These are phyloP conservation scores for Cheilinus undulatus DNA, from an alignment of 2,113 vertebrate genomes.

Conservation along the genomic window DNA sequence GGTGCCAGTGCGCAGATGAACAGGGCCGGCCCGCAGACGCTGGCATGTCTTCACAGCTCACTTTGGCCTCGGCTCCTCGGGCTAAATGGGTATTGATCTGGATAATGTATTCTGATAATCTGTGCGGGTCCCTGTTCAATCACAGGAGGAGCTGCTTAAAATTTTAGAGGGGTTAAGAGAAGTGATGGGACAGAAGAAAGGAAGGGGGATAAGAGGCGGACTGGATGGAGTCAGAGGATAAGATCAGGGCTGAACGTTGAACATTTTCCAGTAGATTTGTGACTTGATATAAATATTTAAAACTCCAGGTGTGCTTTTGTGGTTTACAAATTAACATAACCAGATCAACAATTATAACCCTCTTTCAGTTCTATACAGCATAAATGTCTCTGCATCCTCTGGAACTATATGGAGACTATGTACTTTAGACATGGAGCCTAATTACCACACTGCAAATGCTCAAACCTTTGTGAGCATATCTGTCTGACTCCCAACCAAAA, in stretches of 20 bases:
- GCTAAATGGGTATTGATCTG: conserved; percentile 76
- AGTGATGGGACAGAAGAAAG: neutral
- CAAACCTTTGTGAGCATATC: no score
- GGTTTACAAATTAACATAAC: no score
- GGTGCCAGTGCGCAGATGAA: conserved; percentile 68
- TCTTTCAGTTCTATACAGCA: no score
- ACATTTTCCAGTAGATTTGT: no score
- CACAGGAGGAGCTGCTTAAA: conserved; percentile 52
- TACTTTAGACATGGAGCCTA: no score
- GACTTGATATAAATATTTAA: no score
- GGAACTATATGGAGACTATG: no score
- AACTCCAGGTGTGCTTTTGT: no score
- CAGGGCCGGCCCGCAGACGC: conserved; percentile 48
- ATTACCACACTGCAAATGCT: no score
- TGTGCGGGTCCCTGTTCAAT: conserved; percentile 55
- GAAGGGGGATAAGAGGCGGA: neutral
- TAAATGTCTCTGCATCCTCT: no score
- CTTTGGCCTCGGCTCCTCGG: conserved; percentile 43
- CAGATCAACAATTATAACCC: no score
- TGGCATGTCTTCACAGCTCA: conserved; percentile 63
- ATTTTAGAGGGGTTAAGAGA: conserved; percentile 34
- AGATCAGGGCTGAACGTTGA: neutral
- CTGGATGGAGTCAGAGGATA: neutral
- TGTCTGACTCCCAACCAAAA: no score
- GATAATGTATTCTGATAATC: conserved; percentile 75